Evolutionary conservation across 2,888 invertebrate genomes (phyloP).

Genomic region (Drosophila recens): DNA sequence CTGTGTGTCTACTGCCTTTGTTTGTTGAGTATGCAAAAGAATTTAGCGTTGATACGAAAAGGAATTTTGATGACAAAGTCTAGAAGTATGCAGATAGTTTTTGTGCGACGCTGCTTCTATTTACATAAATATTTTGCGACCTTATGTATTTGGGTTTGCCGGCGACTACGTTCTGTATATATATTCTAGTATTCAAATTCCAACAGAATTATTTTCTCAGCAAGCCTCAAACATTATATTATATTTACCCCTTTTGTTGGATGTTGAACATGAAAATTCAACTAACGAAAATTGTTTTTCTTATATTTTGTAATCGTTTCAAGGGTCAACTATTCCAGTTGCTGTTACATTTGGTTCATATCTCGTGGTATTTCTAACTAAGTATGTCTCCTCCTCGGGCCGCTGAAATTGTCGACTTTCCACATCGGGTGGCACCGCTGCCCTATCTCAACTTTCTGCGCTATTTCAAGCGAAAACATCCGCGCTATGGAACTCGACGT

Average conservation of each 20-base stretch:
- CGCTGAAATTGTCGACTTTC: slow-evolving; percentile 33
- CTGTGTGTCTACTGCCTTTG: slow-evolving; percentile 9
- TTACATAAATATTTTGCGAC: slow-evolving; percentile 24
- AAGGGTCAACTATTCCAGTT: slow-evolving; percentile 10
- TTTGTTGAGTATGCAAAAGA: slow-evolving; percentile 36
- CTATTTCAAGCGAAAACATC: slow-evolving; percentile 43
- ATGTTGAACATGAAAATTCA: background rate
- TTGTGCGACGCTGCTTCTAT: slow-evolving; percentile 18
- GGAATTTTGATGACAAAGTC: slow-evolving; percentile 42
- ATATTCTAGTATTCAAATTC: slow-evolving; percentile 12
- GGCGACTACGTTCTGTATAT: slow-evolving; percentile 3
- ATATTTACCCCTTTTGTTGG: background rate
- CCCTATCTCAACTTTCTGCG: slow-evolving; percentile 63
- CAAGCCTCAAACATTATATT: slow-evolving; percentile 5
- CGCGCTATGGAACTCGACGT: slow-evolving; percentile 2
- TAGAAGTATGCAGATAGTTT: slow-evolving; percentile 20
- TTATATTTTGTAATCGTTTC: slow-evolving; percentile 9
- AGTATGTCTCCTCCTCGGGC: background rate
- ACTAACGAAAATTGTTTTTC: slow-evolving; percentile 7
- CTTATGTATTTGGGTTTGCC: slow-evolving; percentile 26
- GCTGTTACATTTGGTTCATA: background rate
- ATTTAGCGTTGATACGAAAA: slow-evolving; percentile 38
- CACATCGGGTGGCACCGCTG: slow-evolving; percentile 39
- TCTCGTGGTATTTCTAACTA: background rate
- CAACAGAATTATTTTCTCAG: slow-evolving; percentile 4